Percentiles rank a stretch among this genome's conserved stretches.
These are phyloP conservation scores for Ursus arctos DNA, from an alignment of 2,113 vertebrate genomes.

Conservation along the genomic window DNA sequence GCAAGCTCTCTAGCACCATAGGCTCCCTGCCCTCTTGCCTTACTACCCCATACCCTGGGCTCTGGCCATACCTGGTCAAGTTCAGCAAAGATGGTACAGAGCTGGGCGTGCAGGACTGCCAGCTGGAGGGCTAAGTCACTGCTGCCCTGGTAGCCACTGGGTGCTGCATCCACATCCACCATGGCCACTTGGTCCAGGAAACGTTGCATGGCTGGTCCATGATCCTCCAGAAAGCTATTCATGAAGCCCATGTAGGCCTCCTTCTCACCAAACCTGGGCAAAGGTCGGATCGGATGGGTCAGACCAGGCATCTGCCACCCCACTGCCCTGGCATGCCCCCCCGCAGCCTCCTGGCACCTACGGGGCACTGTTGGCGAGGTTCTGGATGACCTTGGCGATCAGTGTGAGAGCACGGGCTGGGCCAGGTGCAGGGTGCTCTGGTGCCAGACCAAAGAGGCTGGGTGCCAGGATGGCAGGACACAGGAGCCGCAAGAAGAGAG, in stretches of 20 bases:
- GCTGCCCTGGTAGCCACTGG: constrained; percentile 91
- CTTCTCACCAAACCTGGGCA: constrained; percentile 95
- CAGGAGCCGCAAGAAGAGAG: constrained; percentile 96
- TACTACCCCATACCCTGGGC: background rate
- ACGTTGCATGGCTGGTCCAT: constrained; percentile 91
- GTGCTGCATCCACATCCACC: constrained; percentile 86
- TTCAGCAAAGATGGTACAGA: constrained; percentile 93
- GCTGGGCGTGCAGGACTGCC: constrained; percentile 94
- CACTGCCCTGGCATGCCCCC: too few relatives aligned
- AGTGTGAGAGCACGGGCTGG: constrained; percentile 94
- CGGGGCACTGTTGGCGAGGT: constrained; percentile 96
- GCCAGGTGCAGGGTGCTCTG: constrained; percentile 92
- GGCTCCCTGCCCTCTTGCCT: background rate
- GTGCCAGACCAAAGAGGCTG: constrained; percentile 95
- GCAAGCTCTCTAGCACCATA: background rate
- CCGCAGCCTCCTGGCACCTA: constrained; percentile 83
- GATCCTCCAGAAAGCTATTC: constrained; percentile 94
- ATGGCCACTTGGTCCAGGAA: constrained; percentile 92
- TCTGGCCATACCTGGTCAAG: constrained; percentile 90
- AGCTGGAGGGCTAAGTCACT: constrained; percentile 95
- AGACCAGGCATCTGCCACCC: background rate
- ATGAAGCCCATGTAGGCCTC: constrained; percentile 98
- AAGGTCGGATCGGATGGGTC: background rate
- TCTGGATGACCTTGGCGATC: constrained; percentile 98
- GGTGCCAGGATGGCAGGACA: constrained; percentile 97